phyloP scores from a whole-genome alignment of 2,888 invertebrate species.

The Watsonalla cultraria region DNA sequence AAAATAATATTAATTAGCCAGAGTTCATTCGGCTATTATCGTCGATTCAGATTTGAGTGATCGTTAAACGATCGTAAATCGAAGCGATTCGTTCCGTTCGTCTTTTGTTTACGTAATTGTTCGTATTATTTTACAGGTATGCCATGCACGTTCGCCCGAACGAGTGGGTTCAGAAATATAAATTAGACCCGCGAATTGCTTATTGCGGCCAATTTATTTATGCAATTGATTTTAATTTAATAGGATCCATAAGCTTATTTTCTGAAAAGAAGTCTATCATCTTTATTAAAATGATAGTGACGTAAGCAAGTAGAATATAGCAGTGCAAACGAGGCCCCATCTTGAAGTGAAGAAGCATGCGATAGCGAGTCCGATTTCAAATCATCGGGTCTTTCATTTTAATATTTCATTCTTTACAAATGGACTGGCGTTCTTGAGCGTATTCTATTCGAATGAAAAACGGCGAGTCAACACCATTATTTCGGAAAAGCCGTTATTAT shows the following conservation, averaged over 20 bases:
- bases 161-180: not conserved
- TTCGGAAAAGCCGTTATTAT: conserved; percentile 21
- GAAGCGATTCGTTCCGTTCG: conserved; percentile 24
- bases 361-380: conserved; percentile 50
- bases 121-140: conserved; percentile 24
- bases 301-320: not conserved
- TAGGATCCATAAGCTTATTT: no score
- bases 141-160: conserved; percentile 18
- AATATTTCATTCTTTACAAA: conserved; percentile 66
- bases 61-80: conserved; percentile 36
- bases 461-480: conserved; percentile 45
- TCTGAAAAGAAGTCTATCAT: no score
- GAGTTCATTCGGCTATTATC: conserved; percentile 39
- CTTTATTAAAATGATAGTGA: no score
- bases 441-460: conserved; percentile 45
- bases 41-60: conserved; percentile 39
- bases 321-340: conserved; percentile 29
- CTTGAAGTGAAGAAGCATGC: conserved; percentile 37
- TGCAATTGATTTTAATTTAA: no score
- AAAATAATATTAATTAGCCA: conserved; percentile 24
- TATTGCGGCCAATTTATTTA: no score
- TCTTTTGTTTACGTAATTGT: conserved; percentile 32
- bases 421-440: conserved; percentile 50
- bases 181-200: no score
- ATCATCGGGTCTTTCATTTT: conserved; percentile 51